phyloP scores from a whole-genome alignment of 2,888 invertebrate genomes.

The Pammene aurita region DNA sequence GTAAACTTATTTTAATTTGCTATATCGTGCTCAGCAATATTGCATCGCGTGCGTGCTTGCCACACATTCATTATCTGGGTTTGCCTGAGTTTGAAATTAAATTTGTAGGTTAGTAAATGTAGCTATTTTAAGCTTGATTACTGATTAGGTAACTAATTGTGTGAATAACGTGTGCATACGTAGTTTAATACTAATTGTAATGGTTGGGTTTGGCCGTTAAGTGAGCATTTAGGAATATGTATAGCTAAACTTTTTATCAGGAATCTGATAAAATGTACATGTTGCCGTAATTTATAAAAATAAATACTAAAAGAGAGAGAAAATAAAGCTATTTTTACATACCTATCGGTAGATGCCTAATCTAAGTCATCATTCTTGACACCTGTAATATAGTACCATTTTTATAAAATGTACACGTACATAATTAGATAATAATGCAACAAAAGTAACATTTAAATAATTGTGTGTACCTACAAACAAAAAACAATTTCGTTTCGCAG shows the following conservation, averaged over 20 bases:
- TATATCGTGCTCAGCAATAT: background rate
- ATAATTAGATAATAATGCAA: too few relatives aligned
- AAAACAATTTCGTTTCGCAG: conserved; percentile 30
- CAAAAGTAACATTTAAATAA: background rate
- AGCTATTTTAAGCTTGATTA: conserved; percentile 37
- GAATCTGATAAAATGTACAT: background rate
- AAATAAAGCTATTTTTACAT: too few relatives aligned
- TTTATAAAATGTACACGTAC: background rate
- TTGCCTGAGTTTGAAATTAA: conserved; percentile 34
- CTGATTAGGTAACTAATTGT: conserved; percentile 32
- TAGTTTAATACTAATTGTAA: conserved; percentile 27
- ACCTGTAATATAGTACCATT: background rate
- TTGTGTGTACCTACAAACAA: background rate
- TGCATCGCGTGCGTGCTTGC: conserved; percentile 29
- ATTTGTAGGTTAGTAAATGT: conserved; percentile 39
- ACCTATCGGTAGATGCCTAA: too few relatives aligned
- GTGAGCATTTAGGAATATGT: background rate
- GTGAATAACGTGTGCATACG: conserved; percentile 22
- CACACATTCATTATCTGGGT: conserved; percentile 30
- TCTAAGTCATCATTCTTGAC: too few relatives aligned
- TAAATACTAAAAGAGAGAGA: too few relatives aligned
- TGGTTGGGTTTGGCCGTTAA: background rate
- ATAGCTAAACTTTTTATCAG: background rate
- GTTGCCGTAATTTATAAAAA: too few relatives aligned
- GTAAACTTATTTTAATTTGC: too few relatives aligned